These are phyloP conservation scores for Oryzias javanicus DNA, from an alignment of 2,113 vertebrate species.

Conservation along the genomic window DNA sequence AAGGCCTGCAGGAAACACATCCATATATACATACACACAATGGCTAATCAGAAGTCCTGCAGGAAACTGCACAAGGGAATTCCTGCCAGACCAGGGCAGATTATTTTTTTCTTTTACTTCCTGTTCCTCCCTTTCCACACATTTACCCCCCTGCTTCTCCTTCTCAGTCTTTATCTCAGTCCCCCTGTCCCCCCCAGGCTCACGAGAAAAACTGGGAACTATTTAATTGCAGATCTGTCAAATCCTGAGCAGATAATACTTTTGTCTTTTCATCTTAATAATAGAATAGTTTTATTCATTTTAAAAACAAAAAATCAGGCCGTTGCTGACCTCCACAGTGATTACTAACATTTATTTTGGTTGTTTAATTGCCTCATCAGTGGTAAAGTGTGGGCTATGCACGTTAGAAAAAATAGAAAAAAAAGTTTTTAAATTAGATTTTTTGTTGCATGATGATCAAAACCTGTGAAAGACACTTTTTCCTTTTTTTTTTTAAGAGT, in stretches of 20 bases:
- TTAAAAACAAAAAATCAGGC: neutral
- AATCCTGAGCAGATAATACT: conserved; percentile 4
- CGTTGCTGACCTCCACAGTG: neutral
- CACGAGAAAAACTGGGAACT: conserved; percentile 22
- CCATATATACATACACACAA: conserved; percentile 41
- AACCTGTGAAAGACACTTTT: too few species aligned
- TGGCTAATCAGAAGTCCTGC: conserved; percentile 65
- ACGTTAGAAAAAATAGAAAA: too few species aligned
- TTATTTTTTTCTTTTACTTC: conserved; percentile 66
- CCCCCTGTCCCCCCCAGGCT: conserved; percentile 35
- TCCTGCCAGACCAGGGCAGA: conserved; percentile 65
- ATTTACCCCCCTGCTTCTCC: conserved; percentile 31
- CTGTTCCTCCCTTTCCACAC: conserved; percentile 49
- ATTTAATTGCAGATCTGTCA: conserved; percentile 18
- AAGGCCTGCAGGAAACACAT: conserved; percentile 57
- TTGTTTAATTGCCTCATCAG: too few species aligned
- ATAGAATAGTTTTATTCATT: neutral
- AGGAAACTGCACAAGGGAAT: conserved; percentile 72
- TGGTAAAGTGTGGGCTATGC: too few species aligned
- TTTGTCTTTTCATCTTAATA: conserved; percentile 6
- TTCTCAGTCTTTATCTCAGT: conserved; percentile 29
- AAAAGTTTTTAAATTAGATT: too few species aligned
- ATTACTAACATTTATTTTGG: too few species aligned
- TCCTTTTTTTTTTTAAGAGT: too few species aligned
- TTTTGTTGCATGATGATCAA: too few species aligned